phyloP scores from a whole-genome alignment of 2,113 vertebrate species.

The Dromaius novaehollandiae region DNA sequence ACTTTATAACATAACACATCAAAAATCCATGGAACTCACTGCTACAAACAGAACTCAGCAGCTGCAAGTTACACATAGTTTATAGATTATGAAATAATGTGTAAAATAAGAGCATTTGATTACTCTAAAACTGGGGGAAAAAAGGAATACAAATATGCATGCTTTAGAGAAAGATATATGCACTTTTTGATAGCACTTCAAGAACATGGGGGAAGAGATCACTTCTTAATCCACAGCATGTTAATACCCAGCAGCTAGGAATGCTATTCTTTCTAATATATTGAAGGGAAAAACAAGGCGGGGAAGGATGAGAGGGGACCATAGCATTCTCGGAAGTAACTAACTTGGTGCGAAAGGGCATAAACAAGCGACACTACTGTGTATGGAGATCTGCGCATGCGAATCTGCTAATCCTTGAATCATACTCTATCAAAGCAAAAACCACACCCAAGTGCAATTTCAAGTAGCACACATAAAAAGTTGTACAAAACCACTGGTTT shows the following conservation, averaged over 20 bases:
- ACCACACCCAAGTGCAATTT: not conserved
- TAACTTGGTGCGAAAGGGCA: not conserved
- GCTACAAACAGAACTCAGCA: not conserved
- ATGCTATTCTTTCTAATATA: not conserved
- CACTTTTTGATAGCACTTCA: rapidly evolving
- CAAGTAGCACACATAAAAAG: not conserved
- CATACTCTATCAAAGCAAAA: not conserved
- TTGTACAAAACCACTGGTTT: not conserved
- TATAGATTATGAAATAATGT: not conserved
- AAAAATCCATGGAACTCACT: not conserved
- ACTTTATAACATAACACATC: not conserved
- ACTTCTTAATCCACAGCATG: not conserved
- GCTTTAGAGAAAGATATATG: not conserved
- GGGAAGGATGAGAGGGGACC: not conserved
- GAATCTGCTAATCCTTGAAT: not conserved
- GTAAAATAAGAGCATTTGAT: not conserved
- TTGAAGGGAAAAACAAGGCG: not conserved
- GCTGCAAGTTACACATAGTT: not conserved
- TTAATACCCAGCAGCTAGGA: not conserved
- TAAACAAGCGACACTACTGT: not conserved
- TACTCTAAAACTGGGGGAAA: not conserved
- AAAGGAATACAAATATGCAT: not conserved
- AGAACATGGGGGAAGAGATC: not conserved
- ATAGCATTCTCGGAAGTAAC: not conserved
- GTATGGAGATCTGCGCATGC: not conserved